Conservation (phyloP, 2,113 vertebrate genomes). For the Synchiropus splendidus region DNA sequence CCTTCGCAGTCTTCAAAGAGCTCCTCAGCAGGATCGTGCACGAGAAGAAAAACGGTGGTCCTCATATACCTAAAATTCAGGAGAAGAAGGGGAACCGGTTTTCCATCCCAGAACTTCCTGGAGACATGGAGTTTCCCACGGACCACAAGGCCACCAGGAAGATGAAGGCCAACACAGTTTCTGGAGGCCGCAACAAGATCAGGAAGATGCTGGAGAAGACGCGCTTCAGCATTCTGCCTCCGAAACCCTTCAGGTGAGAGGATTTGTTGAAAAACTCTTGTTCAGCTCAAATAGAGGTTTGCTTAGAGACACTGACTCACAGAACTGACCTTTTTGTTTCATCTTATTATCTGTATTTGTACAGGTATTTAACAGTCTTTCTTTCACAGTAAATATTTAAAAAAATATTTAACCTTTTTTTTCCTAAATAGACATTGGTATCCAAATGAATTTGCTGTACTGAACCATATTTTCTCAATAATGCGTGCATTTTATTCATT, state of each 20-base stretch:
- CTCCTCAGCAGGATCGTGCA: conserved; percentile 83
- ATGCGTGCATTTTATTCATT: no score
- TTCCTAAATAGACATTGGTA: no score
- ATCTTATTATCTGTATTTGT: no score
- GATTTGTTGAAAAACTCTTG: no score
- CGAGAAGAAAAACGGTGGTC: conserved; percentile 82
- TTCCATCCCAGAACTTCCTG: conserved; percentile 91
- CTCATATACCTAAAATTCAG: conserved; percentile 92
- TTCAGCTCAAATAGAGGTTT: no score
- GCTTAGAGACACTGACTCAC: no score
- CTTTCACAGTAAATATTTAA: no score
- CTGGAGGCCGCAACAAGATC: conserved; percentile 89
- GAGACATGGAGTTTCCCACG: conserved; percentile 82
- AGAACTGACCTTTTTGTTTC: no score
- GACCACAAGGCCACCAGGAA: conserved; percentile 88
- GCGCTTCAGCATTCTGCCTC: conserved; percentile 90
- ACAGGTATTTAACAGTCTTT: no score
- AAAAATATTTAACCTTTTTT: no score
- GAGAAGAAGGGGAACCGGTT: conserved; percentile 94
- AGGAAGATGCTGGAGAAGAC: conserved; percentile 96
- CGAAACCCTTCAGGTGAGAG: conserved; percentile 88
- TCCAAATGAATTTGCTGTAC: no score
- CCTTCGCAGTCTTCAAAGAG: conserved; percentile 83
- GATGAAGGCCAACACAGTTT: conserved; percentile 92
- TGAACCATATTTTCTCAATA: no score